Evolutionary conservation across 2,797 vertebrate genomes (phyloP).

Genomic region (Antennarius maculatus): DNA sequence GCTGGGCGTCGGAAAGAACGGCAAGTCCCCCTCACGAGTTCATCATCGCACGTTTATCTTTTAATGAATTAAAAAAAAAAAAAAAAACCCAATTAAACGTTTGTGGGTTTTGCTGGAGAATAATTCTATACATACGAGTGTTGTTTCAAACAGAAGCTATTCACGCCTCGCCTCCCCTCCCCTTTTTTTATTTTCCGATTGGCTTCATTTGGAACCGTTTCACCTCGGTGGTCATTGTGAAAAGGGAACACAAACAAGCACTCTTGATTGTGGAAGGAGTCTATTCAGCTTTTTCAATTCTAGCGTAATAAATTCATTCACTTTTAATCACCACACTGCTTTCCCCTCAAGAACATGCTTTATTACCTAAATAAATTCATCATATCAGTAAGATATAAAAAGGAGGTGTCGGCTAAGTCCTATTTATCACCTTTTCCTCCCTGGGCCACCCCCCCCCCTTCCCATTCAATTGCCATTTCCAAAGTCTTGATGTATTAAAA

Average conservation of each 20-base stretch:
- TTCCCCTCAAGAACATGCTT: constrained; percentile 32
- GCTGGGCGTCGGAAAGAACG: constrained; percentile 38
- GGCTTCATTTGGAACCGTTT: constrained; percentile 35
- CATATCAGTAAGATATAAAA: constrained; percentile 2
- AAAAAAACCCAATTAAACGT: constrained; percentile 4
- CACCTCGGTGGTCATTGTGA: constrained; percentile 43
- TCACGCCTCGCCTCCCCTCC: constrained; percentile 29
- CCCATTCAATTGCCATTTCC: background rate
- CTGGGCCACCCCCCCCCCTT: background rate
- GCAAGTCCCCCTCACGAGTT: constrained; percentile 54
- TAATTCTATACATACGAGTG: background rate
- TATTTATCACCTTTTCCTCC: constrained; percentile 21
- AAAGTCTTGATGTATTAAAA: constrained; percentile 2
- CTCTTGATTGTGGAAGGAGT: constrained; percentile 13
- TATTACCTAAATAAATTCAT: constrained; percentile 12
- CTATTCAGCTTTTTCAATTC: constrained; percentile 36
- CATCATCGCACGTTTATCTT: background rate
- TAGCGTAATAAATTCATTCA: constrained; percentile 10
- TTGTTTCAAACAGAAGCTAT: background rate
- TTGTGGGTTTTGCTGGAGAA: background rate
- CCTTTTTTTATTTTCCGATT: constrained; percentile 7
- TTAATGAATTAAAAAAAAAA: no score
- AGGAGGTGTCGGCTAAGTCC: background rate
- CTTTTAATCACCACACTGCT: constrained; percentile 25
- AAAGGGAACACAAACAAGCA: constrained; percentile 47